Evolutionary conservation across 1,140 invertebrate species (phyloP), one percentile per base, ranked within the genome.

Genomic region (Planococcus citri): DNA sequence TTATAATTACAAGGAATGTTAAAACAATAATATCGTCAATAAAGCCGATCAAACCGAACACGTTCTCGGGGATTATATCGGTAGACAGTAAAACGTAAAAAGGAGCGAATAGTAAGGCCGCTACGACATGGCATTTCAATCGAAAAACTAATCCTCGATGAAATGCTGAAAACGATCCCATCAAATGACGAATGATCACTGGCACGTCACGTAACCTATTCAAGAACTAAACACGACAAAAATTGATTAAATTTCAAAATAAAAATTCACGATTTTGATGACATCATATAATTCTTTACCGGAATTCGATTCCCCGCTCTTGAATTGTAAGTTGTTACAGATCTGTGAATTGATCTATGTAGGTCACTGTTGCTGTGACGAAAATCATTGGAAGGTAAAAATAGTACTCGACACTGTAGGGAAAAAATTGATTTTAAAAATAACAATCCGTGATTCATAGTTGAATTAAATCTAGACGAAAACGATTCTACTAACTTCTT

Each of bases 61-160:
- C 60, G 21, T 22, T n/a, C 6, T 64, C 60, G 6, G 60, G 60
- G 10, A 64, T 64, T 25, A 64, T 24, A 27, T 64, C 60, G 25
- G 60, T 64, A 4, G 60, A 64, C 25, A 22, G 24, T 10, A 64
- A 64, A 64, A 64, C 21, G 20, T 64, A 64, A 64, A 24, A 64
- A 24, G 22, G 22, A 25, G 60, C 60, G 10, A 64, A 24, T 1
- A 64, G 25, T 27, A 64, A 27, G 24, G 60, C 60, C 10, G 25
- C 21, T 9, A 64, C 24, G 24, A 64, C 60, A 20, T 64, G 60
- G 17, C 60, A 64, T 27, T 64, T 64, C 20, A 64, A 25, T 64
- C 60, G 60, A 64, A 64, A 64, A 27, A 64, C 60, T 9, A 64
- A 20, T 25, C 22, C 10, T 64, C 60, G 10, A 25, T 27, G 60